phyloP scores from a whole-genome alignment of 2,797 vertebrate species.

The Xenops minutus region DNA sequence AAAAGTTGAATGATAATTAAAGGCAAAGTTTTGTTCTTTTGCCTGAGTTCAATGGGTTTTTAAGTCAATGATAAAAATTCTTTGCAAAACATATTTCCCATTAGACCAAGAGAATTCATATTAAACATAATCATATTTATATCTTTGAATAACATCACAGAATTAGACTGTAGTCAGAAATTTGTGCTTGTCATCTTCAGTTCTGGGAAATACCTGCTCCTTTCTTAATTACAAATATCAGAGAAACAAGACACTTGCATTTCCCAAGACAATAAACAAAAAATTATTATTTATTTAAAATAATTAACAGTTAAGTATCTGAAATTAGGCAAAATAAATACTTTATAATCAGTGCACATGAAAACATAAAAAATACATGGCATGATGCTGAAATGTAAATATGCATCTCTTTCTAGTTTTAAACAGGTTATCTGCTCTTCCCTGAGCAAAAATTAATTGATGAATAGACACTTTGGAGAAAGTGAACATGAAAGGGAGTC shows the following conservation, averaged over 20 bases:
- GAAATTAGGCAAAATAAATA: background rate
- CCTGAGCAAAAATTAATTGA: background rate
- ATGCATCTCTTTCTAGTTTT: background rate
- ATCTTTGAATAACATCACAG: background rate
- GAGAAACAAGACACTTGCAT: background rate
- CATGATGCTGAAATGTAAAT: background rate
- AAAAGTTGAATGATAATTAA: slow-evolving; percentile 41
- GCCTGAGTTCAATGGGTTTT: background rate
- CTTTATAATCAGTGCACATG: background rate
- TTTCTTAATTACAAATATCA: slow-evolving; percentile 3
- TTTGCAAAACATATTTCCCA: background rate
- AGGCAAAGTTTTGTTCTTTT: slow-evolving; percentile 20
- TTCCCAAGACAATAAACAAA: background rate
- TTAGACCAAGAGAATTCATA: background rate
- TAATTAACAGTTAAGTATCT: background rate
- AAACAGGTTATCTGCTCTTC: background rate
- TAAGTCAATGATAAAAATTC: background rate
- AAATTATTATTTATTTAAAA: background rate
- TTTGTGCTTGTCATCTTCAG: background rate
- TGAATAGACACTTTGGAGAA: background rate
- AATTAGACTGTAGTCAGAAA: background rate
- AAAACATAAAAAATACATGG: background rate
- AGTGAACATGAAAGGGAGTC: background rate
- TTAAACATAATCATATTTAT: background rate
- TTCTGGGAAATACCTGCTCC: background rate